These are phyloP conservation scores for Isurus oxyrinchus DNA, from an alignment of 2,113 vertebrate genomes.

Conservation along the genomic window DNA sequence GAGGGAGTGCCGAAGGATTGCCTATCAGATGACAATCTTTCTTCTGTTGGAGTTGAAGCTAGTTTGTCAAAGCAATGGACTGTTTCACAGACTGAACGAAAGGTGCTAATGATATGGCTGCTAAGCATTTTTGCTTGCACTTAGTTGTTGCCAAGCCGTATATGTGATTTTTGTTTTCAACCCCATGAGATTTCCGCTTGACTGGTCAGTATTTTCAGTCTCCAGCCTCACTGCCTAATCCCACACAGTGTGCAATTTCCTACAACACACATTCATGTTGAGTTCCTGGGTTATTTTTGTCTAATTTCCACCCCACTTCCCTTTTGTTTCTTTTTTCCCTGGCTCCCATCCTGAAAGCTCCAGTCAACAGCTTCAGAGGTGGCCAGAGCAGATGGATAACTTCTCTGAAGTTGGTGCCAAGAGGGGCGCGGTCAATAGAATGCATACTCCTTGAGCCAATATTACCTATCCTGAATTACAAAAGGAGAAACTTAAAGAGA, in stretches of 20 bases:
- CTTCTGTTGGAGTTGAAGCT: neutral
- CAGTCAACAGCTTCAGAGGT: neutral
- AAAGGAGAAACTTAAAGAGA: neutral
- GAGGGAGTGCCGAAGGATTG: neutral
- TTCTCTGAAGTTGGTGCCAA: neutral
- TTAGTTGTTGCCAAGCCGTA: neutral
- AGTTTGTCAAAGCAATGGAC: conserved; percentile 2
- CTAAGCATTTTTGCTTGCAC: neutral
- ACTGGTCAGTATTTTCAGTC: neutral
- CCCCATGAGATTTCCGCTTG: neutral
- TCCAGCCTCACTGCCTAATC: neutral
- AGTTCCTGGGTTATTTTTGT: neutral
- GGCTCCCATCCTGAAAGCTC: neutral
- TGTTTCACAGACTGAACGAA: neutral
- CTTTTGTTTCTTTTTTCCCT: neutral
- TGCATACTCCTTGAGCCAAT: neutral
- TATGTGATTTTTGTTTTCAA: neutral
- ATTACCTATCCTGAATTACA: neutral
- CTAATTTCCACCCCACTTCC: neutral
- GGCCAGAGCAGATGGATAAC: neutral
- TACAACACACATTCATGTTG: neutral
- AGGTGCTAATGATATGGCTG: neutral
- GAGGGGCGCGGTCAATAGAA: neutral
- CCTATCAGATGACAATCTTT: neutral
- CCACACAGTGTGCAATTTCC: neutral